These are phyloP conservation scores for Palythoa grandiflora DNA, from an alignment of 92 coral and sea anemone species.

Conservation along the genomic window DNA sequence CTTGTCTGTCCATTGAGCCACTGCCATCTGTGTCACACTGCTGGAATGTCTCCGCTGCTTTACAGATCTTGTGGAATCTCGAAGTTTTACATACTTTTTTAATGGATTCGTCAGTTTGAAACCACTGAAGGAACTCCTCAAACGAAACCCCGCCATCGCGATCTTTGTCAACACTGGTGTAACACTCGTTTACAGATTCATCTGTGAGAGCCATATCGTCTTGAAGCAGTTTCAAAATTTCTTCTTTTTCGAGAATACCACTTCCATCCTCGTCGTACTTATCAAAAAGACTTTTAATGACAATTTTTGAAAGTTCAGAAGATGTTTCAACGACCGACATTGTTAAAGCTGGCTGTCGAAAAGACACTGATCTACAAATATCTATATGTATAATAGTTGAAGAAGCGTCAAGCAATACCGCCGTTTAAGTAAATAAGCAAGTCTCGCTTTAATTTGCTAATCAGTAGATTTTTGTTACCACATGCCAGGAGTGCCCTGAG, in stretches of 20 bases:
- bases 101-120: constrained; percentile 72
- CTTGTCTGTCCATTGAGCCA: constrained; percentile 83
- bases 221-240: constrained; percentile 68
- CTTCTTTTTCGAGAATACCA: constrained; percentile 71
- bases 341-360: background rate
- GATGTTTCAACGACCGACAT: constrained; percentile 66
- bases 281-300: constrained; percentile 80
- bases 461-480: constrained; percentile 18
- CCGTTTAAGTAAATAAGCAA: background rate
- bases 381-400: background rate
- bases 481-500: constrained; percentile 11
- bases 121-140: constrained; percentile 84
- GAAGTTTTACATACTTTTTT: constrained; percentile 67
- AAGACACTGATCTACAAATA: background rate
- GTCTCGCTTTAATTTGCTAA: background rate
- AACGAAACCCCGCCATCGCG: constrained; percentile 78
- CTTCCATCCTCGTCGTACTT: constrained; percentile 89
- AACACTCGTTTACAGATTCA: constrained; percentile 71
- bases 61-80: constrained; percentile 68
- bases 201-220: constrained; percentile 81
- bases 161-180: constrained; percentile 82
- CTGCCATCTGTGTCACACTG: constrained; percentile 81
- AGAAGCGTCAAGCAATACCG: background rate
- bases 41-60: constrained; percentile 84
- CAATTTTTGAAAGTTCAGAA: constrained; percentile 64